Evolutionary conservation across 2,797 vertebrate genomes (phyloP).

Genomic region (Sebastes umbrosus): DNA sequence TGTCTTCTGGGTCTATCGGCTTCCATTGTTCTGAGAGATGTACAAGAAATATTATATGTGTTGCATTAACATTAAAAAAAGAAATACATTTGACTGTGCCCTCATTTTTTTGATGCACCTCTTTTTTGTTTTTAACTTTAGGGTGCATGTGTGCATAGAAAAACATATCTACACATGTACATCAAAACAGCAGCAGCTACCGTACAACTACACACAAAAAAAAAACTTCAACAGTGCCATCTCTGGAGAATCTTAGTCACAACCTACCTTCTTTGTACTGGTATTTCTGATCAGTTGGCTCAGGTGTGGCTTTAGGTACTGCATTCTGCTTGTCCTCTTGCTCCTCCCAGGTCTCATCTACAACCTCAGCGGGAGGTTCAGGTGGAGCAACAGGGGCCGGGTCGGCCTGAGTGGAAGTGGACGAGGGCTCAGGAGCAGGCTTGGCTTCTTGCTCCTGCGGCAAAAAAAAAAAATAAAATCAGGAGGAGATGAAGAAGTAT

Average conservation of each 20-base stretch:
- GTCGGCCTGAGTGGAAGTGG: conserved; percentile 68
- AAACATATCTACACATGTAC: background rate
- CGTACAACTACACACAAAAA: background rate
- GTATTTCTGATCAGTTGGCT: conserved; percentile 88
- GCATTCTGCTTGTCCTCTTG: conserved; percentile 94
- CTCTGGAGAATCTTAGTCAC: background rate
- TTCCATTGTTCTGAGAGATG: conserved; percentile 89
- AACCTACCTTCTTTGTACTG: conserved; percentile 92
- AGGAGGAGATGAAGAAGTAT: background rate
- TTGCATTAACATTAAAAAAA: background rate
- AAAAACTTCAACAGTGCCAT: background rate
- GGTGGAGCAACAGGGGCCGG: conserved; percentile 64
- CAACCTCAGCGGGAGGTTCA: conserved; percentile 80
- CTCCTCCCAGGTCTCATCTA: conserved; percentile 95
- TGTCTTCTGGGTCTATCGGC: conserved; percentile 92
- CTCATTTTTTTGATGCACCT: too few species aligned
- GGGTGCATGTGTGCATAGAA: background rate
- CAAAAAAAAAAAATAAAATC: background rate
- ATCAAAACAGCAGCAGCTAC: background rate
- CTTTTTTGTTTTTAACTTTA: background rate
- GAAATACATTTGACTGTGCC: background rate
- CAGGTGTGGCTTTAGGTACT: conserved; percentile 77
- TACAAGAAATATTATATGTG: background rate
- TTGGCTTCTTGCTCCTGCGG: conserved; percentile 83
- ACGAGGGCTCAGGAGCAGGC: conserved; percentile 75